Conservation (phyloP, 2,888 invertebrate genomes). For the Diarsia mendica region DNA sequence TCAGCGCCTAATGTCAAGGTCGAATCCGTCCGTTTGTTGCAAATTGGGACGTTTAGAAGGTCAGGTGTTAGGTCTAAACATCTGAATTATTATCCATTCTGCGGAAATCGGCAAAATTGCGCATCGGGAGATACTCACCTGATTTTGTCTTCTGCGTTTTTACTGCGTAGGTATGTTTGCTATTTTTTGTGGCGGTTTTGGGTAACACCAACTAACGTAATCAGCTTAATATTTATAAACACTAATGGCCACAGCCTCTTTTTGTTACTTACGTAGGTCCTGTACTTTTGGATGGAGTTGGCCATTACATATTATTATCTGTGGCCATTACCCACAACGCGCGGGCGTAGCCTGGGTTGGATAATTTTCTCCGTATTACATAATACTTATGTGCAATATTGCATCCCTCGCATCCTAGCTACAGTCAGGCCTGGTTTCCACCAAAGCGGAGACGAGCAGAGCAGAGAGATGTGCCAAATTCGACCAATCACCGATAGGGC, state of each 20-base stretch:
- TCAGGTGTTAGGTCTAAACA: neutral
- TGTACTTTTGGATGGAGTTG: neutral
- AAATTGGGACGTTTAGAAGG: conserved; percentile 25
- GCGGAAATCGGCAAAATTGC: conserved; percentile 19
- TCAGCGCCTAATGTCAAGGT: conserved; percentile 3
- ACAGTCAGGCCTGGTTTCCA: neutral
- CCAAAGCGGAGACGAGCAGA: too few relatives aligned
- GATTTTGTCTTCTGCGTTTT: neutral
- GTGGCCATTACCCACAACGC: neutral
- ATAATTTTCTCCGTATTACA: neutral
- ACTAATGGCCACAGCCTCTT: neutral
- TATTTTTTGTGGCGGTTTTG: neutral
- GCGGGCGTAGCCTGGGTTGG: neutral
- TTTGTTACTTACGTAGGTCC: neutral
- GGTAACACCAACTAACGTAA: neutral
- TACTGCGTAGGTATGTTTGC: neutral
- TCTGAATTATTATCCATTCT: conserved; percentile 21
- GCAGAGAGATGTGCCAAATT: too few relatives aligned
- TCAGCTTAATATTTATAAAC: neutral
- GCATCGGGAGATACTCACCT: neutral
- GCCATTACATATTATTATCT: too few relatives aligned
- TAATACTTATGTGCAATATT: too few relatives aligned
- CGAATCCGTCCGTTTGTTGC: neutral
- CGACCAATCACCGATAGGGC: too few relatives aligned
- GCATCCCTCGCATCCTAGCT: neutral